phyloP scores from a whole-genome alignment of 2,888 invertebrate species.

The Anthoptus insignis region DNA sequence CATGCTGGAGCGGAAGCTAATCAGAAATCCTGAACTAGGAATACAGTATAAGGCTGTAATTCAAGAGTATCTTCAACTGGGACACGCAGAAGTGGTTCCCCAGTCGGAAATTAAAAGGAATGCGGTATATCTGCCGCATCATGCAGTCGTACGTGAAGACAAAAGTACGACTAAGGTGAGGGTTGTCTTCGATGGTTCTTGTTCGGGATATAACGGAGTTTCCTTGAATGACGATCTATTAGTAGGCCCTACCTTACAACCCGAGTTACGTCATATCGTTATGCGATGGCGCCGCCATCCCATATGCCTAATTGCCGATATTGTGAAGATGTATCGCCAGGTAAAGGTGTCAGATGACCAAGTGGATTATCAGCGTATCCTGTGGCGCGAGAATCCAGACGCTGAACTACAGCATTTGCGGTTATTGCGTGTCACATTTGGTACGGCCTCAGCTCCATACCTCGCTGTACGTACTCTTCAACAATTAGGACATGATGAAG shows the following conservation, averaged over 20 bases:
- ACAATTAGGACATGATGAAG: constrained; percentile 42
- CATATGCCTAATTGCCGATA: constrained; percentile 49
- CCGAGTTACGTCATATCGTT: constrained; percentile 49
- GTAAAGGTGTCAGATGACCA: constrained; percentile 46
- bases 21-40: constrained; percentile 34
- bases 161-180: constrained; percentile 48
- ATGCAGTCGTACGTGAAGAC: constrained; percentile 49
- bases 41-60: constrained; percentile 42
- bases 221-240: constrained; percentile 49
- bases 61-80: constrained; percentile 39
- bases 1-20: constrained; percentile 33
- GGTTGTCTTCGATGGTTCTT: constrained; percentile 50
- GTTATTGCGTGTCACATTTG: constrained; percentile 47
- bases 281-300: constrained; percentile 49
- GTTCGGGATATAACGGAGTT: constrained; percentile 38
- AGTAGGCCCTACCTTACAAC: constrained; percentile 50
- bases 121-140: constrained; percentile 51
- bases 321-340: constrained; percentile 55
- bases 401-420: constrained; percentile 40
- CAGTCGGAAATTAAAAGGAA: constrained; percentile 4
- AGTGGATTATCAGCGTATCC: constrained; percentile 41
- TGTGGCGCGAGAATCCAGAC: constrained; percentile 35
- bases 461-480: constrained; percentile 38
- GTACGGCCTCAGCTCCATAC: constrained; percentile 43
- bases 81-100: constrained; percentile 43